phyloP scores from a whole-genome alignment of 2,113 vertebrate genomes.

The Thalassoma bifasciatum region DNA sequence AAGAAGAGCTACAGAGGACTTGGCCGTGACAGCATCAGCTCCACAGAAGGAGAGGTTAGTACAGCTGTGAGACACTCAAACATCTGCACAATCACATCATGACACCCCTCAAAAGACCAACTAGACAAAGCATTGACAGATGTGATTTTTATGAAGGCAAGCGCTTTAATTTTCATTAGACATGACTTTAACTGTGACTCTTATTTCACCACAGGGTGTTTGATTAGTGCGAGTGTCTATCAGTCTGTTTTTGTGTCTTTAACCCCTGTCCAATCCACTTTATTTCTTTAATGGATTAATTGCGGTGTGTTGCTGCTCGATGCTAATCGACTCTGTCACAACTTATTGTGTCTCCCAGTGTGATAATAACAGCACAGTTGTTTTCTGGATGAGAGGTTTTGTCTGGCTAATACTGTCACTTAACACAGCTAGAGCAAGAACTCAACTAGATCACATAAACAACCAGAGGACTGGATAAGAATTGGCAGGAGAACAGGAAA shows the following conservation, averaged over 20 bases:
- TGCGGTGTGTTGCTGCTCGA: slow-evolving; percentile 36
- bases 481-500: slow-evolving; percentile 48
- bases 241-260: slow-evolving; percentile 31
- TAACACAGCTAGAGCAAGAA: slow-evolving; percentile 42
- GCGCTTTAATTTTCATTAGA: slow-evolving; percentile 22
- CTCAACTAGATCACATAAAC: slow-evolving; percentile 44
- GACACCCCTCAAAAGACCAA: slow-evolving; percentile 4
- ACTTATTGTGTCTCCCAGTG: slow-evolving; percentile 46
- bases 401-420: slow-evolving; percentile 52
- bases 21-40: slow-evolving; percentile 86
- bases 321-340: slow-evolving; percentile 58
- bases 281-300: slow-evolving; percentile 66
- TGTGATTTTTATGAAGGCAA: slow-evolving; percentile 16
- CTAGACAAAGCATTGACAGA: slow-evolving; percentile 12
- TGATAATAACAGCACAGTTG: slow-evolving; percentile 51
- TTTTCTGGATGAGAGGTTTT: slow-evolving; percentile 50
- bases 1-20: slow-evolving; percentile 81
- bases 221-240: slow-evolving; percentile 21
- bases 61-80: slow-evolving; percentile 73
- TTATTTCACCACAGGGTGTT: slow-evolving; percentile 37
- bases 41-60: slow-evolving; percentile 88
- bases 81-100: neutral
- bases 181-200: slow-evolving; percentile 9
- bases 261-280: slow-evolving; percentile 39
- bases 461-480: slow-evolving; percentile 29